Percentiles rank a stretch among this genome's conserved stretches.
Evolutionary conservation across 2,113 vertebrate genomes (phyloP).

Genomic region (Limanda limanda): DNA sequence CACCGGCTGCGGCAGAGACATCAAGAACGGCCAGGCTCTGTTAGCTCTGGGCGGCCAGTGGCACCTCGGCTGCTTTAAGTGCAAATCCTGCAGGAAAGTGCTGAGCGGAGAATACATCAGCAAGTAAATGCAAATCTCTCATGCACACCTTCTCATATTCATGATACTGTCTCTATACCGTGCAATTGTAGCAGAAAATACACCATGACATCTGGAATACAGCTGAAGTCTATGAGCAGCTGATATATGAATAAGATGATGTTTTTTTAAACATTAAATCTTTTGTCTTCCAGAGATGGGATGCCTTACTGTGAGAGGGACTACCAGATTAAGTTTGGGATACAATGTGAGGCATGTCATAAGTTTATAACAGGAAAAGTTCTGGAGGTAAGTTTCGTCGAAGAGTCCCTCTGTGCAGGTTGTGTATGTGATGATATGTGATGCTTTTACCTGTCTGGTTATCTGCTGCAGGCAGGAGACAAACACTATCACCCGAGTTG

Average conservation of each 20-base stretch:
- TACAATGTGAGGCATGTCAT: conserved; percentile 93
- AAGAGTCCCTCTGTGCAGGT: not conserved
- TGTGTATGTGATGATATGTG: too few species aligned
- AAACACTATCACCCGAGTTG: conserved; percentile 97
- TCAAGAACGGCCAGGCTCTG: conserved; percentile 96
- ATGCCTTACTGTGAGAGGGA: conserved; percentile 95
- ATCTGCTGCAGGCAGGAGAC: conserved; percentile 88
- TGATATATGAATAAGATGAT: not conserved
- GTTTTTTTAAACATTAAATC: not conserved
- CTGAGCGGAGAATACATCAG: conserved; percentile 97
- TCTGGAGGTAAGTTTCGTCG: conserved; percentile 86
- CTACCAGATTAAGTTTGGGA: conserved; percentile 94
- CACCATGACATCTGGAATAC: not conserved
- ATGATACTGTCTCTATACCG: not conserved
- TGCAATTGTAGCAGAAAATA: not conserved
- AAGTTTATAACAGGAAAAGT: conserved; percentile 97
- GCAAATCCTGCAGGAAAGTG: conserved; percentile 90
- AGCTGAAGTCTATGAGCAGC: not conserved
- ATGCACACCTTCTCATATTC: not conserved
- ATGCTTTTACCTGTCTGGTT: not conserved
- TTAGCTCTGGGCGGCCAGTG: conserved; percentile 93
- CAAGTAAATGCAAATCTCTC: conserved; percentile 86
- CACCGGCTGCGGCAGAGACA: conserved; percentile 92
- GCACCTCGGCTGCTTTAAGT: conserved; percentile 98
- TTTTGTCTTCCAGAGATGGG: conserved; percentile 86